Conservation (phyloP, 2,797 vertebrate species). For the Chanos chanos region DNA sequence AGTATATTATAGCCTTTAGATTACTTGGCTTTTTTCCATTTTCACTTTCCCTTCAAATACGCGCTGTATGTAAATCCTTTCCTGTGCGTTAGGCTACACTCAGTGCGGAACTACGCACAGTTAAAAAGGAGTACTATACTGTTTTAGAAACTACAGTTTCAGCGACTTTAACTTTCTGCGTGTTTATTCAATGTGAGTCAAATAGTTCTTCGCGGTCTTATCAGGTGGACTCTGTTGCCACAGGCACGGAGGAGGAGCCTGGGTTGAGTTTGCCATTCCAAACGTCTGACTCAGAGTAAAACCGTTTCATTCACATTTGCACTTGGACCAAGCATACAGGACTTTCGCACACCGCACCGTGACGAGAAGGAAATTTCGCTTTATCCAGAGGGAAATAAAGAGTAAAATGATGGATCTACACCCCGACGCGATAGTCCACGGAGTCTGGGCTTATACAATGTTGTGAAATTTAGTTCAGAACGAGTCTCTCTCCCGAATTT, state of each 20-base stretch:
- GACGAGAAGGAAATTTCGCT: not conserved
- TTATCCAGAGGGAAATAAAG: not conserved
- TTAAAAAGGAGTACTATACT: too few relatives aligned
- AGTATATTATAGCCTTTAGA: too few relatives aligned
- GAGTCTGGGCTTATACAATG: conserved; percentile 26
- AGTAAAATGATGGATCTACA: conserved; percentile 60
- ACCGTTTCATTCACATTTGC: conserved; percentile 69
- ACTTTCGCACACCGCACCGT: conserved; percentile 11
- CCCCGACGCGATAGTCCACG: conserved; percentile 23
- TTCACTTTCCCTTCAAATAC: too few relatives aligned
- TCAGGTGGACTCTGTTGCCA: conserved; percentile 53
- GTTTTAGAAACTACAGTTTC: too few relatives aligned
- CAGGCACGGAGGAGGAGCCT: conserved; percentile 58
- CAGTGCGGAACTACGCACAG: too few relatives aligned
- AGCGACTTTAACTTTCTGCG: too few relatives aligned
- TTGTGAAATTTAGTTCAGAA: conserved; percentile 21
- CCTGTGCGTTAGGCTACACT: too few relatives aligned
- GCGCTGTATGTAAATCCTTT: too few relatives aligned
- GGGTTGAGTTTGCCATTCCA: conserved; percentile 57
- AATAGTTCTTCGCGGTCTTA: conserved; percentile 32
- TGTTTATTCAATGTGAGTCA: too few relatives aligned
- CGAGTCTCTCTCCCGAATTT: not conserved
- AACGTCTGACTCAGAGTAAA: conserved; percentile 71
- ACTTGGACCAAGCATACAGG: conserved; percentile 14
- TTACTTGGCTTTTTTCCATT: too few relatives aligned